Conservation (phyloP, 1,140 invertebrate species). For the Sycophila sp. region DNA sequence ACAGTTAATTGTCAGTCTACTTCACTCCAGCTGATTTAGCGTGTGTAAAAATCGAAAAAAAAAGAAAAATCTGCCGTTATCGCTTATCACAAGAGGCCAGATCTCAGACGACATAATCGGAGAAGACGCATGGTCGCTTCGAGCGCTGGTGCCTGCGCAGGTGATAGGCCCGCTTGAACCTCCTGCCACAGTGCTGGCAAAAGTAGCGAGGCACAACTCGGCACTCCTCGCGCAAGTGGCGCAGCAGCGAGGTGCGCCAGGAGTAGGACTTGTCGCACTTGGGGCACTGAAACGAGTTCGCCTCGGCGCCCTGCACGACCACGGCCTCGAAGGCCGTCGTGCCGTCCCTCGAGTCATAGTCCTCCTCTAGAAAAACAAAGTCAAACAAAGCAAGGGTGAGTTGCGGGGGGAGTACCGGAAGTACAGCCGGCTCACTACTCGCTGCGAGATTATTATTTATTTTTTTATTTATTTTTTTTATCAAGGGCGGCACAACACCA, state of each 20-base stretch:
- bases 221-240: conserved; percentile 44
- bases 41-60: too few species aligned
- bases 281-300: conserved; percentile 26
- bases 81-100: too few species aligned
- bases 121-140: conserved; percentile 16
- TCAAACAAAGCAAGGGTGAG: too few species aligned
- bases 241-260: conserved; percentile 34
- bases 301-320: background rate
- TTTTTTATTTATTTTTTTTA: too few species aligned
- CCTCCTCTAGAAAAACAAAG: conserved; percentile 12
- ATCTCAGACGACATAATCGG: background rate
- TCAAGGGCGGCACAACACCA: too few species aligned
- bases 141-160: conserved; percentile 33
- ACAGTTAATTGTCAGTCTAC: too few species aligned
- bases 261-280: conserved; percentile 36
- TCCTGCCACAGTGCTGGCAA: conserved; percentile 38
- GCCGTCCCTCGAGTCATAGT: conserved; percentile 4
- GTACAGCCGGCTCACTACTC: background rate
- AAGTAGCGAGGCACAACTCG: conserved; percentile 34
- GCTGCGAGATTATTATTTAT: background rate
- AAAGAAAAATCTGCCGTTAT: too few species aligned
- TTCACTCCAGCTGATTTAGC: too few species aligned
- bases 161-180: conserved; percentile 35
- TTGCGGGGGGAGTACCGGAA: background rate
- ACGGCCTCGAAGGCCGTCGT: background rate